phyloP scores from a whole-genome alignment of 2,888 invertebrate species.

The Agrilus cyanescens region DNA sequence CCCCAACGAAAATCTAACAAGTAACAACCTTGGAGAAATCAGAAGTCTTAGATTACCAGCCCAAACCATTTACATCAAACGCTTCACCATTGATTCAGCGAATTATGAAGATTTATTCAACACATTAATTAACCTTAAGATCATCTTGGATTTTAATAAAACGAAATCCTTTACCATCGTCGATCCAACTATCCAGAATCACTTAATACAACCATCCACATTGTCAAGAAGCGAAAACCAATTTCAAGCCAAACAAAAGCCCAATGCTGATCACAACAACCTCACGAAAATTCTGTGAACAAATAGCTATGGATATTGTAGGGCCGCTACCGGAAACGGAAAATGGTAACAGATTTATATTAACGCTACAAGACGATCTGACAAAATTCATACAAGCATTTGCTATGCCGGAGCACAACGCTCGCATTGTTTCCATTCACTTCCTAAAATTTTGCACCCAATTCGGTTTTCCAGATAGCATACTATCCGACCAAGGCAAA shows the following conservation, averaged over 20 bases:
- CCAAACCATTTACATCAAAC: too few species aligned
- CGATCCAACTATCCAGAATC: too few species aligned
- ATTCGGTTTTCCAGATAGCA: slow-evolving; percentile 1
- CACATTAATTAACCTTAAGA: too few species aligned
- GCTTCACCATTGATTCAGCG: too few species aligned
- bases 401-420: background rate
- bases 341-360: slow-evolving; percentile 20
- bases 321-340: slow-evolving; percentile 10
- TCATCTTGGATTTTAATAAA: background rate
- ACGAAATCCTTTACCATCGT: too few species aligned
- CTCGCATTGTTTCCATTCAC: background rate
- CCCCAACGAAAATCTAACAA: too few species aligned
- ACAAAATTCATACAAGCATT: background rate
- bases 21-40: too few species aligned
- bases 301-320: background rate
- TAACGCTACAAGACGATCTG: too few species aligned
- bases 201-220: too few species aligned
- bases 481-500: slow-evolving; percentile 1
- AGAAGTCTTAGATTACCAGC: too few species aligned
- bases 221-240: background rate
- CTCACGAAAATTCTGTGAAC: background rate
- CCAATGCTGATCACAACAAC: slow-evolving; percentile 1
- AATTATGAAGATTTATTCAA: too few species aligned
- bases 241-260: background rate
- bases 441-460: background rate